Evolutionary conservation across 2,797 vertebrate species (phyloP).

Genomic region (Pangasius mekongensis): DNA sequence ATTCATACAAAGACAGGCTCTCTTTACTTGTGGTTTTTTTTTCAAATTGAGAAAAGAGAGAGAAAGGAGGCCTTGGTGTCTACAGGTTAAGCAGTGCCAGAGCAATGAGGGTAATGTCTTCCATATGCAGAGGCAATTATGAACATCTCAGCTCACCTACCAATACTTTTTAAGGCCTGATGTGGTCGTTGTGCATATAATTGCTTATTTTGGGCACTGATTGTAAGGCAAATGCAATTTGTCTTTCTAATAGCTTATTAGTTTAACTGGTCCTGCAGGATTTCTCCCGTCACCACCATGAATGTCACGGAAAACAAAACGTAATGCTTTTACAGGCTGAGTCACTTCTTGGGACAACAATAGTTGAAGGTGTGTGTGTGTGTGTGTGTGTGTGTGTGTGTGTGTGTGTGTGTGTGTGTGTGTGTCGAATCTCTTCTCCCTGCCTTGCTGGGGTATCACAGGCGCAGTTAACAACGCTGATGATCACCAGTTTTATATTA

Average conservation of each 20-base stretch:
- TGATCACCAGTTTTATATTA: conserved; percentile 19
- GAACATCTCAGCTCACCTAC: conserved; percentile 65
- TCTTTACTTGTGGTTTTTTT: conserved; percentile 48
- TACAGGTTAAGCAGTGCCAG: conserved; percentile 61
- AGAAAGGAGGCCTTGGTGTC: conserved; percentile 44
- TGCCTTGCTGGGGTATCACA: neutral
- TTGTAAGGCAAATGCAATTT: conserved; percentile 66
- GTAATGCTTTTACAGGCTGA: conserved; percentile 60
- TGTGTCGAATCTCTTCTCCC: conserved; percentile 25
- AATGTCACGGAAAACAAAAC: conserved; percentile 59
- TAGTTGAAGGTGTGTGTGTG: conserved; percentile 30
- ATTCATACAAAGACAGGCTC: conserved; percentile 46
- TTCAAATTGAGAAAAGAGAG: conserved; percentile 26
- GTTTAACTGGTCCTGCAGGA: conserved; percentile 61
- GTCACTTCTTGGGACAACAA: conserved; percentile 58
- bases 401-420: conserved; percentile 24
- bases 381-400: neutral
- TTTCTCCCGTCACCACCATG: conserved; percentile 41
- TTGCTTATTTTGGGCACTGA: conserved; percentile 63
- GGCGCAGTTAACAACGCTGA: neutral
- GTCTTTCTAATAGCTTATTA: conserved; percentile 65
- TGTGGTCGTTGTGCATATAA: conserved; percentile 63
- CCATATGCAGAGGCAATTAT: conserved; percentile 65
- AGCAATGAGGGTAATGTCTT: conserved; percentile 62
- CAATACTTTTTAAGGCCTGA: conserved; percentile 55